Base-by-base conservation (phyloP, 2,113 vertebrate genomes). In the Crocuta crocuta region DNA sequence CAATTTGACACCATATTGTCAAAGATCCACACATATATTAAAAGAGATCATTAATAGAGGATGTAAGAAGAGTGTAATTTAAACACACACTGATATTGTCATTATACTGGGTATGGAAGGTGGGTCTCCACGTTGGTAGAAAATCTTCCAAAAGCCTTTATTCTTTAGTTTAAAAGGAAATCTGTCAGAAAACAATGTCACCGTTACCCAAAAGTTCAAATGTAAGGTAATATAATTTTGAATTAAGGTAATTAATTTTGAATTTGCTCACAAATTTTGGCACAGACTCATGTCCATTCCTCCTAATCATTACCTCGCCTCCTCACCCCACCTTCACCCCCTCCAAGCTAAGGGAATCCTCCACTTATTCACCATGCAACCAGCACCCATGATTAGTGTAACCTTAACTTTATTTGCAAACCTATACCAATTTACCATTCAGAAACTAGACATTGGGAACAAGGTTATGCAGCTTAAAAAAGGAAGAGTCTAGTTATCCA, bases 381-480 rank as follows among this genome's bases (percentile, higher is more conserved):
- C 53, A 48, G n/a, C 10, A 83, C 21, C 55, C 28, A 33, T 11
- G 10, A 55, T 68, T 83, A 65, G 48, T 26, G 33, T 89, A 84
- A 85, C 21, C 55, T 79, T 88, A 58, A 76, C 81, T 74, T 68
- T 70, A 89, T 82, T 95, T 61, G 35, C 74, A 39, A 87, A 70
- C 15, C 82, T 92, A 28, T 43, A 63, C 58, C 33, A 91, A 86
- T 19, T 83, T 70, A 91, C 35, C 31, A 79, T 33, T 83, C 45
- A 89, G 58, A 89, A 97, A 89, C 83, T 55, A 89, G 65, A 94
- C 58, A 80, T 58, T 80, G 43, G 94, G 53, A 95, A 83, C 17
- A 94, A 45, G 4, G 17, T 71, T 92, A 35, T 43, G 4, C 7
- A 43, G 4, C 53, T 95, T 93, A 31, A 89, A 97, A 89, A 76